Evolutionary conservation across 1,140 invertebrate species (phyloP).

Genomic region (Drosophila kanapiae): DNA sequence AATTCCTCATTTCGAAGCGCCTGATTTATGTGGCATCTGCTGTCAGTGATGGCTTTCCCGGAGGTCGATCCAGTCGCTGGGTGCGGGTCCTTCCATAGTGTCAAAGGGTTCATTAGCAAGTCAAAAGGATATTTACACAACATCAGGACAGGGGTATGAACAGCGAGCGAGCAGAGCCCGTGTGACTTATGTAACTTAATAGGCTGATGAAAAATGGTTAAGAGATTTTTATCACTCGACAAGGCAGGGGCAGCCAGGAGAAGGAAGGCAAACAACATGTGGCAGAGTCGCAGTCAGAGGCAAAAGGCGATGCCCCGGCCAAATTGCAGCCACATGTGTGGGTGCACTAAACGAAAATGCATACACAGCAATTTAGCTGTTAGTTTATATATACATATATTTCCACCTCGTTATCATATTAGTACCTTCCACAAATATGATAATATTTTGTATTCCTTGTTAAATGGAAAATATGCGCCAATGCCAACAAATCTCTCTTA

Average conservation of each 20-base stretch:
- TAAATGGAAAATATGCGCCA: too few species aligned
- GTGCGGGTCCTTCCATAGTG: slow-evolving; percentile 25
- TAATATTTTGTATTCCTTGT: too few species aligned
- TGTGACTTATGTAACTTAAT: slow-evolving; percentile 82
- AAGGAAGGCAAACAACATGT: slow-evolving; percentile 51
- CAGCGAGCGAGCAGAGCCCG: slow-evolving; percentile 12
- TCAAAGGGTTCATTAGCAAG: slow-evolving; percentile 78
- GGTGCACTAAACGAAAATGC: slow-evolving; percentile 16
- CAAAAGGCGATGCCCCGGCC: slow-evolving; percentile 55
- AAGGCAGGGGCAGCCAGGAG: slow-evolving; percentile 26
- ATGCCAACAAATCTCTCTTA: neutral
- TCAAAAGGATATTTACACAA: slow-evolving; percentile 76
- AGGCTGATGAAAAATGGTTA: slow-evolving; percentile 76
- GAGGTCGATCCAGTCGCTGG: slow-evolving; percentile 19
- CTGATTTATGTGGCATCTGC: slow-evolving; percentile 73
- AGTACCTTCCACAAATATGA: too few species aligned
- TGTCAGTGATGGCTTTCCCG: slow-evolving; percentile 60
- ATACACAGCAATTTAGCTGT: too few species aligned
- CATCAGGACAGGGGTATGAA: slow-evolving; percentile 6
- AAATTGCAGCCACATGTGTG: slow-evolving; percentile 82
- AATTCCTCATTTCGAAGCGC: slow-evolving; percentile 40
- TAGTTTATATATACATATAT: too few species aligned
- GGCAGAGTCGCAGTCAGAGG: slow-evolving; percentile 43
- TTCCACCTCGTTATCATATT: too few species aligned
- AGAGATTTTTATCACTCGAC: slow-evolving; percentile 74